phyloP scores from a whole-genome alignment of 2,797 vertebrate species.

The Sebastes paucispinis region DNA sequence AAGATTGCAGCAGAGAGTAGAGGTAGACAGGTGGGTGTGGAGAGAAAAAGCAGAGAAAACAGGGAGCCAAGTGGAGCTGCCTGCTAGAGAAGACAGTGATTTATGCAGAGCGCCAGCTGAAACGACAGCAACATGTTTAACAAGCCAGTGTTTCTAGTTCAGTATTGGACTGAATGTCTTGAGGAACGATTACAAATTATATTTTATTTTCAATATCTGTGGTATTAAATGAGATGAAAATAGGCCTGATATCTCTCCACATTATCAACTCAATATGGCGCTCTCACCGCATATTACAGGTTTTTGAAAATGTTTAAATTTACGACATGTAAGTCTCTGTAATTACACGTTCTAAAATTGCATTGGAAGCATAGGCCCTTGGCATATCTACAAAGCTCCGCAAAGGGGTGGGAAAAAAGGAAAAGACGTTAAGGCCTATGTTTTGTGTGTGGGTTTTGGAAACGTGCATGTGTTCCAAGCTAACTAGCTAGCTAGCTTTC shows the following conservation, averaged over 20 bases:
- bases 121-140: background rate
- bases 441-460: conserved; percentile 72
- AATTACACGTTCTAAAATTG: conserved; percentile 81
- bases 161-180: background rate
- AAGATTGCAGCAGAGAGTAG: conserved; percentile 12
- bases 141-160: background rate
- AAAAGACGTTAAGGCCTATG: conserved; percentile 69
- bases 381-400: conserved; percentile 77
- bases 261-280: conserved; percentile 71
- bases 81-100: conserved; percentile 10
- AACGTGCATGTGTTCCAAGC: conserved; percentile 58
- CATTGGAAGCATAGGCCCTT: conserved; percentile 70
- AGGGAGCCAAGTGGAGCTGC: background rate
- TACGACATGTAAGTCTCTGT: conserved; percentile 71
- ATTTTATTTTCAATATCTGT: conserved; percentile 30
- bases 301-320: conserved; percentile 81
- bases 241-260: conserved; percentile 52
- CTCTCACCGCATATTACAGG: conserved; percentile 70
- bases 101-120: background rate
- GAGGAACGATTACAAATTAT: conserved; percentile 10
- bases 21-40: conserved; percentile 1
- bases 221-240: conserved; percentile 48
- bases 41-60: background rate
- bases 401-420: conserved; percentile 64
- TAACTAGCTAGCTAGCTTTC: conserved; percentile 59